A percentile compares a stretch with the other conserved stretches of the same genome.
These are phyloP conservation scores for Cottus gobio DNA, from an alignment of 2,113 vertebrate genomes.

Conservation along the genomic window DNA sequence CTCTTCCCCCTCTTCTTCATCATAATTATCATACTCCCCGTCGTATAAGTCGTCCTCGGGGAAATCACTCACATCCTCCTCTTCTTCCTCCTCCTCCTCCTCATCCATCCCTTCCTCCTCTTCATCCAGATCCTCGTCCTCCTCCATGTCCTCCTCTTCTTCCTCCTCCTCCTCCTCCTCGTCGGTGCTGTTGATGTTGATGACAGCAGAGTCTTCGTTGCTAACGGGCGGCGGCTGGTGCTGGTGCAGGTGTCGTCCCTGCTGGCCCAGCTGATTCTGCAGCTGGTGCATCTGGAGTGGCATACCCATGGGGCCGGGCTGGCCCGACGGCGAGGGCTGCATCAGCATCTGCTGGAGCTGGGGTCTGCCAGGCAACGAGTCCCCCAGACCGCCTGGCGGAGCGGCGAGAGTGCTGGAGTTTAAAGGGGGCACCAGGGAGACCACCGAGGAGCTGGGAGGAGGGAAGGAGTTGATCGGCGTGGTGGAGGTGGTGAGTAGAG, in stretches of 20 bases:
- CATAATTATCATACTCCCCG: constrained; percentile 74
- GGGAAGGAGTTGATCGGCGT: constrained; percentile 77
- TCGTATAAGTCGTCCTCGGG: constrained; percentile 75
- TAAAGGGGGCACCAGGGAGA: constrained; percentile 77
- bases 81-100: constrained; percentile 83
- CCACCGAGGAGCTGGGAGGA: constrained; percentile 67
- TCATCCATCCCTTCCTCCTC: constrained; percentile 82
- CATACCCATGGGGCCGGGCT: constrained; percentile 54
- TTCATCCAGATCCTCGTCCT: constrained; percentile 84
- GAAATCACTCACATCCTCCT: constrained; percentile 85
- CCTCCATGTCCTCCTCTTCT: constrained; percentile 87
- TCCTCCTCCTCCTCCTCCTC: constrained; percentile 89
- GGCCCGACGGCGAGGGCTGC: constrained; percentile 67
- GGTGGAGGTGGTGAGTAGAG: constrained; percentile 68
- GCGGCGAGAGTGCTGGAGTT: constrained; percentile 60
- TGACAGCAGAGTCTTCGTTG: constrained; percentile 87
- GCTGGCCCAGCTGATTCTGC: constrained; percentile 79
- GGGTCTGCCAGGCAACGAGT: constrained; percentile 67
- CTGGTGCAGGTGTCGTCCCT: constrained; percentile 63
- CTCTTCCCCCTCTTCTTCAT: constrained; percentile 73
- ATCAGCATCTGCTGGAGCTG: constrained; percentile 86
- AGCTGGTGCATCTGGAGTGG: constrained; percentile 81
- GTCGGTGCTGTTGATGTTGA: constrained; percentile 92
- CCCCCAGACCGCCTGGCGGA: constrained; percentile 63
- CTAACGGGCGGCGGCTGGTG: constrained; percentile 58